Conservation (phyloP, 2,113 vertebrate genomes). For the Saguinus imperator region DNA sequence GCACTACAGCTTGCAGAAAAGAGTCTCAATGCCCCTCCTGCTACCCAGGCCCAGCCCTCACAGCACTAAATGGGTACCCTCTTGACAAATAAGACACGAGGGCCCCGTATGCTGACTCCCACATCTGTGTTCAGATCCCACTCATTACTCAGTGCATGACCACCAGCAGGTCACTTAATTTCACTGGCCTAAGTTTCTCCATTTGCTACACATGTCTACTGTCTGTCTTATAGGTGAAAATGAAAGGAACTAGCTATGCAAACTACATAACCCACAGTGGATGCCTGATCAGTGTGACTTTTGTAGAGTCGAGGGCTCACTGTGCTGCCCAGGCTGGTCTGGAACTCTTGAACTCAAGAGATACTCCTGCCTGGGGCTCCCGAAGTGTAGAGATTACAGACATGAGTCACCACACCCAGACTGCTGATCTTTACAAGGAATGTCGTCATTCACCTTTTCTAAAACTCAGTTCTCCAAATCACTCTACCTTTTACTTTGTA, state of each 20-base stretch:
- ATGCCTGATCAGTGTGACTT: not conserved
- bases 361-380: too few species aligned
- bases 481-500: not conserved
- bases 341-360: too few species aligned
- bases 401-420: too few species aligned
- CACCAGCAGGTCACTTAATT: not conserved
- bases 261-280: too few species aligned
- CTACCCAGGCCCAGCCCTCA: not conserved
- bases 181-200: not conserved
- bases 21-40: not conserved
- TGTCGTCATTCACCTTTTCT: not conserved
- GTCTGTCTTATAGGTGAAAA: not conserved
- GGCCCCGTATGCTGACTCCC: not conserved
- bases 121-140: not conserved
- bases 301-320: too few species aligned
- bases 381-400: too few species aligned
- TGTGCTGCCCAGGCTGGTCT: too few species aligned
- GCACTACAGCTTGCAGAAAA: too few species aligned
- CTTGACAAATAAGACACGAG: not conserved
- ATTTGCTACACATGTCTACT: not conserved
- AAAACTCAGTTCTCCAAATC: not conserved
- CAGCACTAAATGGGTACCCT: not conserved
- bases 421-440: not conserved
- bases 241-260: not conserved
- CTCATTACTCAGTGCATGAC: not conserved